Evolutionary conservation across 2,113 vertebrate species (phyloP).

Genomic region (Crypturellus undulatus): DNA sequence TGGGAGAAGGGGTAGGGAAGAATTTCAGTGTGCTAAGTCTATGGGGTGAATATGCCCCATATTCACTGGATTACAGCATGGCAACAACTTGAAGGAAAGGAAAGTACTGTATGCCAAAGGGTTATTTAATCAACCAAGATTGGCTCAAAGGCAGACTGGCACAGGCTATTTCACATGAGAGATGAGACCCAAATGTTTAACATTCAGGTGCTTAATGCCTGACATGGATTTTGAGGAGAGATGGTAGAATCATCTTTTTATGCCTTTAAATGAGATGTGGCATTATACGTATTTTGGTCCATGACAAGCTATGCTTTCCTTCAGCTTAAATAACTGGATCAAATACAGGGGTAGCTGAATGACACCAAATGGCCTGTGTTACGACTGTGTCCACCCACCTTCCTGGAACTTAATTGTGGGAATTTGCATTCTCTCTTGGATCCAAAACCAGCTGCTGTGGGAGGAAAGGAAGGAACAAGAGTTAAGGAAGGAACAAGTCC

Average conservation of each 20-base stretch:
- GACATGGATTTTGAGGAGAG: fast-evolving
- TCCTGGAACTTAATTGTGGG: not conserved
- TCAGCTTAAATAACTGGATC: not conserved
- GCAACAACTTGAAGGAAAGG: not conserved
- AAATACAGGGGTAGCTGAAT: not conserved
- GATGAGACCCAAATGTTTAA: not conserved
- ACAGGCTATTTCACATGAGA: not conserved
- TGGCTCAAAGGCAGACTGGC: not conserved
- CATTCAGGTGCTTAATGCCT: not conserved
- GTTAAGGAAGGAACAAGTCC: not conserved
- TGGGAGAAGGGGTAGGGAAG: not conserved
- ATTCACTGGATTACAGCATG: not conserved
- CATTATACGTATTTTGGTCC: not conserved
- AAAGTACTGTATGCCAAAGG: not conserved
- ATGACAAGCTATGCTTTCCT: not conserved
- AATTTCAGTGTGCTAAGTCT: not conserved
- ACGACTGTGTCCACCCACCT: not conserved
- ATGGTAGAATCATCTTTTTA: not conserved
- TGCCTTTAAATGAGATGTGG: not conserved
- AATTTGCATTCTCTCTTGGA: not conserved
- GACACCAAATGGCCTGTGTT: not conserved
- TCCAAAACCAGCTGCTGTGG: conserved; percentile 10
- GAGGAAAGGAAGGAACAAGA: not conserved
- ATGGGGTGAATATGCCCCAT: not conserved
- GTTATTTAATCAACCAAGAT: not conserved